These are phyloP conservation scores for Drosophila anomalata DNA, from an alignment of 2,888 invertebrate genomes.

Conservation along the genomic window DNA sequence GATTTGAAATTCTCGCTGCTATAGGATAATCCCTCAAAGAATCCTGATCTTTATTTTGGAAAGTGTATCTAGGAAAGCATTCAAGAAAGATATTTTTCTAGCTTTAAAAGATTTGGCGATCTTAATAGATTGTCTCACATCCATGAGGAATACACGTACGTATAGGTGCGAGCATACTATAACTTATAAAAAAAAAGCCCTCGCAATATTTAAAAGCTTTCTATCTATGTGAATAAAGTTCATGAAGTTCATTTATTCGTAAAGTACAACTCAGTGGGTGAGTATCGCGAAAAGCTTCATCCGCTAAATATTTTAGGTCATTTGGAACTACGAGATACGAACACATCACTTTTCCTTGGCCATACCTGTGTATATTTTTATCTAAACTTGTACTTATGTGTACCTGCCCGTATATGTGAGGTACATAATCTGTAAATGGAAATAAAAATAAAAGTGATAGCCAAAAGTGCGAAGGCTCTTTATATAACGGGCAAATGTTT, in stretches of 20 bases:
- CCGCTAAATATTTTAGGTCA: constrained; percentile 63
- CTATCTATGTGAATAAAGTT: constrained; percentile 29
- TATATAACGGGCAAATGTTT: constrained; percentile 32
- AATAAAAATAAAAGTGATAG: constrained; percentile 15
- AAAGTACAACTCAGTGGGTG: constrained; percentile 63
- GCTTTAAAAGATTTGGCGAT: constrained; percentile 14
- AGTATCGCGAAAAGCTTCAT: constrained; percentile 59
- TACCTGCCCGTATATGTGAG: constrained; percentile 20
- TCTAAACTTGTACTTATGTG: constrained; percentile 28
- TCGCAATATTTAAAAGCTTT: constrained; percentile 24
- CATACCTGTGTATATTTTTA: constrained; percentile 41
- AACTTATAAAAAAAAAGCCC: constrained; percentile 36
- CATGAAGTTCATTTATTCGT: constrained; percentile 61
- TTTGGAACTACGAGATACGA: constrained; percentile 24
- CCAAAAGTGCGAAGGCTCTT: constrained; percentile 28
- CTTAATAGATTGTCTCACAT: constrained; percentile 27
- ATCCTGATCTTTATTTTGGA: neutral
- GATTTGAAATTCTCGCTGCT: too few relatives aligned
- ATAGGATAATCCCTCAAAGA: too few relatives aligned
- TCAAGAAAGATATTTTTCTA: neutral
- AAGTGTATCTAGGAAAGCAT: neutral
- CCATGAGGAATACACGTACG: constrained; percentile 9
- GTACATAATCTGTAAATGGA: constrained; percentile 21
- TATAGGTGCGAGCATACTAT: constrained; percentile 10
- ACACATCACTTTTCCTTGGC: constrained; percentile 30